A percentile compares a stretch with the other conserved stretches of the same genome.
Evolutionary conservation across 2,113 vertebrate genomes (phyloP).

Genomic region (Zosterops japonicus): DNA sequence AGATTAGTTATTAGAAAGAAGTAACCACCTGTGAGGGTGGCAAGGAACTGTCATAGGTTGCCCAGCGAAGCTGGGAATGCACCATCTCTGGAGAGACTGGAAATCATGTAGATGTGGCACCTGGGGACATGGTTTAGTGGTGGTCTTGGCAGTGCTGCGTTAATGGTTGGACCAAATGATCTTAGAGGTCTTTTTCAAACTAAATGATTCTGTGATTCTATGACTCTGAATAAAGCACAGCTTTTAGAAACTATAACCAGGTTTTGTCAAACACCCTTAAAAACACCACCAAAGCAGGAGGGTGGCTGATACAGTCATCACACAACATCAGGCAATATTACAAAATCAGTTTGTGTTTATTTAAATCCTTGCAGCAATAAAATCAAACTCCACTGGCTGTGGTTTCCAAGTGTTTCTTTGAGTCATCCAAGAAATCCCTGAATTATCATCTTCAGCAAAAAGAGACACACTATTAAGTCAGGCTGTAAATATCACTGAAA

Average conservation of each 20-base stretch:
- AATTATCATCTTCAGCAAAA: not conserved
- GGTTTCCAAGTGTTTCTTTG: not conserved
- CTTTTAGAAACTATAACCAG: not conserved
- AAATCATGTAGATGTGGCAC: not conserved
- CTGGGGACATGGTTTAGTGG: not conserved
- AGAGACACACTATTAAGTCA: not conserved
- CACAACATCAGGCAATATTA: not conserved
- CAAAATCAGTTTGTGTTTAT: not conserved
- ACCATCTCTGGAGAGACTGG: not conserved
- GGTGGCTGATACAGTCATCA: not conserved
- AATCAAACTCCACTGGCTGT: not conserved
- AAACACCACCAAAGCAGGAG: not conserved
- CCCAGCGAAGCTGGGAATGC: not conserved
- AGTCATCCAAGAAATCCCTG: not conserved
- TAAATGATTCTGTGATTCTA: not conserved
- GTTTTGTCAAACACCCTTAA: not conserved
- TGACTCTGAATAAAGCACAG: not conserved
- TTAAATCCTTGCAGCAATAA: not conserved
- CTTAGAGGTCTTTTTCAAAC: not conserved
- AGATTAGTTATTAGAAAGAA: not conserved
- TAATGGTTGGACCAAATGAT: not conserved
- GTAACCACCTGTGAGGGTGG: not conserved
- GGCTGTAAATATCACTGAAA: not conserved
- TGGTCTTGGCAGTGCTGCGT: not conserved
- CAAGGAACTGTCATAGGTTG: not conserved